These are phyloP conservation scores for Cygnus olor DNA, from an alignment of 2,797 vertebrate genomes.

Conservation along the genomic window DNA sequence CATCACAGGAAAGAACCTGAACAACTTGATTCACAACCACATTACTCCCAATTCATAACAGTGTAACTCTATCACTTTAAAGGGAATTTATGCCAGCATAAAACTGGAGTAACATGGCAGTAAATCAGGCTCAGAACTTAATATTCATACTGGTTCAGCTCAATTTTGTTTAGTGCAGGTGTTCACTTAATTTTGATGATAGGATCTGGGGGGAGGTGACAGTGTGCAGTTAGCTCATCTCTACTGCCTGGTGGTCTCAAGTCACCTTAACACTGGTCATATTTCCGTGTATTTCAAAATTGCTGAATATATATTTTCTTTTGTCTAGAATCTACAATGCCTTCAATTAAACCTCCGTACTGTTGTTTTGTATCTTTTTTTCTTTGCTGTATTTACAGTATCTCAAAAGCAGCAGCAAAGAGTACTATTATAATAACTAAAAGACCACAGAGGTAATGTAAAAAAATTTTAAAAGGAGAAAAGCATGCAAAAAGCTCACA, in stretches of 20 bases:
- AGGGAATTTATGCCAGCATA: slow-evolving; percentile 42
- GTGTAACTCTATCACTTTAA: background rate
- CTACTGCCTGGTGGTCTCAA: background rate
- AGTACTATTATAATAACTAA: slow-evolving; percentile 1
- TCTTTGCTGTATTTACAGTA: background rate
- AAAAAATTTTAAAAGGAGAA: slow-evolving; percentile 9
- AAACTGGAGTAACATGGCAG: background rate
- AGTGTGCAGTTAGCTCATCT: background rate
- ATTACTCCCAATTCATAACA: background rate
- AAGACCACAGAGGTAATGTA: slow-evolving; percentile 5
- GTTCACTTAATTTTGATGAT: slow-evolving; percentile 32
- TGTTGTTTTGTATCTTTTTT: background rate
- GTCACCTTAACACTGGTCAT: background rate
- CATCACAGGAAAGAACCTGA: background rate
- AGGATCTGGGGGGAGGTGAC: background rate
- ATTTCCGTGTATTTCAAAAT: background rate
- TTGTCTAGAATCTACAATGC: background rate
- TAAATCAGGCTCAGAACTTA: slow-evolving; percentile 34
- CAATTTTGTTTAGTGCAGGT: slow-evolving; percentile 48
- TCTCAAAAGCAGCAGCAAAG: slow-evolving; percentile 8
- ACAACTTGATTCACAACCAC: background rate
- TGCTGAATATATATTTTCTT: background rate
- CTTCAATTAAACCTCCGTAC: background rate
- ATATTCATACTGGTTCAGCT: slow-evolving; percentile 4
- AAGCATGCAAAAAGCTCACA: background rate